Evolutionary conservation across 2,797 vertebrate species (phyloP).

Genomic region (Buceros bicornis): DNA sequence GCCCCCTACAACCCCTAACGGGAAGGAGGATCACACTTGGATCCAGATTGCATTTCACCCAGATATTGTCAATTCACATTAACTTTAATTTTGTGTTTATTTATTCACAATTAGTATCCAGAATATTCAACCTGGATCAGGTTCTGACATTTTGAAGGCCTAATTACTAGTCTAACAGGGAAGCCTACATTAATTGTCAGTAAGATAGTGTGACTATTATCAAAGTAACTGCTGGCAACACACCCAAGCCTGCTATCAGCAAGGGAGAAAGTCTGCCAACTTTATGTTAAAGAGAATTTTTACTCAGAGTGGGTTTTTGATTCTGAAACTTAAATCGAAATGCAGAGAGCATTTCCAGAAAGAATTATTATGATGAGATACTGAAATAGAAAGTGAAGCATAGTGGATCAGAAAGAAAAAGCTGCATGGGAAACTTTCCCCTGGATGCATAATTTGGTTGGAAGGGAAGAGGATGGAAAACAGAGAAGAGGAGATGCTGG

Average conservation of each 20-base stretch:
- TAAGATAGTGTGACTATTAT: conserved; percentile 7
- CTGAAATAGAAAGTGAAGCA: not conserved
- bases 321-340: conserved; percentile 29
- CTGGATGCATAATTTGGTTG: not conserved
- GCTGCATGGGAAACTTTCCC: not conserved
- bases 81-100: not conserved
- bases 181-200: not conserved
- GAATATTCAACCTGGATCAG: not conserved
- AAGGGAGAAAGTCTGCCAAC: conserved; percentile 32
- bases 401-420: not conserved
- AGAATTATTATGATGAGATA: not conserved
- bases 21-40: not conserved
- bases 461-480: not conserved
- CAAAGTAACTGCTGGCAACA: conserved; percentile 18
- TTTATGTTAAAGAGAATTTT: conserved; percentile 1
- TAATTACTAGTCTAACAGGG: conserved; percentile 30
- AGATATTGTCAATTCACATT: not conserved
- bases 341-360: not conserved
- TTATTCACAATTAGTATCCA: not conserved
- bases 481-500: not conserved
- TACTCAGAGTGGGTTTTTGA: not conserved
- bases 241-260: not conserved
- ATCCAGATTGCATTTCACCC: not conserved
- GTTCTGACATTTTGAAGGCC: conserved; percentile 34
- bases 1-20: rapidly evolving